Conservation (phyloP, 2,113 vertebrate species). For the Pyxicephalus adspersus region DNA sequence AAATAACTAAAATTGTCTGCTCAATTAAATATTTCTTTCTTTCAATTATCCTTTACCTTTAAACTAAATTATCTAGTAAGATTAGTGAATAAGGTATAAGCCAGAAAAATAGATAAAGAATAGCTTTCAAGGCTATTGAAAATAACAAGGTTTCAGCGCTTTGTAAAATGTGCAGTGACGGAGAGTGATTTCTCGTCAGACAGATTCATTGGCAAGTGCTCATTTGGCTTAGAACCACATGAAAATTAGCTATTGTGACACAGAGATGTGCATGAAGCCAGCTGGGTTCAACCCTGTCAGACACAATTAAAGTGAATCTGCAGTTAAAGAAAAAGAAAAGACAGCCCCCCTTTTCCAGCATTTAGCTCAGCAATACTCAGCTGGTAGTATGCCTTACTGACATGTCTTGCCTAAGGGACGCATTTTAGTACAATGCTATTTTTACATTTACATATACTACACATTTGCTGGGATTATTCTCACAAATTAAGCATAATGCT, state of each 20-base stretch:
- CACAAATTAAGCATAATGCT: neutral
- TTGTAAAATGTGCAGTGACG: constrained; percentile 18
- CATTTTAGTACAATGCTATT: constrained; percentile 3
- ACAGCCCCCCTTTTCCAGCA: constrained; percentile 11
- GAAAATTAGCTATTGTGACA: constrained; percentile 51
- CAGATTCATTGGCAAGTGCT: constrained; percentile 51
- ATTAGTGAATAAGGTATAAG: neutral
- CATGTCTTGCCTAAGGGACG: neutral
- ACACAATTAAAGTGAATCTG: constrained; percentile 48
- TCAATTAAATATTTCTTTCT: no score
- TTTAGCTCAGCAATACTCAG: constrained; percentile 24
- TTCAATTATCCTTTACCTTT: no score
- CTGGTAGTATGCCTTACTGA: neutral
- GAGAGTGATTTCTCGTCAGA: constrained; percentile 32
- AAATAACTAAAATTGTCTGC: no score
- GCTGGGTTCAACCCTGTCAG: constrained; percentile 49
- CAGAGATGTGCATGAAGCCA: constrained; percentile 45
- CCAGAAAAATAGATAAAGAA: neutral
- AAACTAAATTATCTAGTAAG: no score
- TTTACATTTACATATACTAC: neutral
- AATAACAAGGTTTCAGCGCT: constrained; percentile 16
- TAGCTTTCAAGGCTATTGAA: neutral
- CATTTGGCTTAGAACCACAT: constrained; percentile 36
- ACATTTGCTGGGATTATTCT: neutral
- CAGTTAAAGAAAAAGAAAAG: constrained; percentile 40